Percentiles rank a stretch among this genome's conserved stretches.
phyloP scores from a whole-genome alignment of 2,888 invertebrate species.

The Pristionchus japonicus region DNA sequence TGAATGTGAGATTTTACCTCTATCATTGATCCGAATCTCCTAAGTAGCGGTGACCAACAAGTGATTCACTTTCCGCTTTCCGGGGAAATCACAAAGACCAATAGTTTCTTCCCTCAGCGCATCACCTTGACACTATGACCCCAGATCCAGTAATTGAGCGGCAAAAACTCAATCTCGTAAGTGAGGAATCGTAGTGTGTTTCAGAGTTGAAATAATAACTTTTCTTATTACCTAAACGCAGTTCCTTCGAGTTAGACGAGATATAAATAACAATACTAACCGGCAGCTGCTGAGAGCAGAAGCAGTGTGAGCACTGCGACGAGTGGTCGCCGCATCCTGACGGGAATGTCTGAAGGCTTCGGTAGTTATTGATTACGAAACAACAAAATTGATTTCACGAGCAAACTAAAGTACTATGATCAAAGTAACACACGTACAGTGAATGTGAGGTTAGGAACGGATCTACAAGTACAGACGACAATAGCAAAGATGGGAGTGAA shows the following conservation, averaged over 20 bases:
- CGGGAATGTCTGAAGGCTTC: background rate
- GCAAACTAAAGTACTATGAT: no score
- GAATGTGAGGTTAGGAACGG: background rate
- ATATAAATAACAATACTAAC: no score
- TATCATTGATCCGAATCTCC: background rate
- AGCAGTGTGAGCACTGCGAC: background rate
- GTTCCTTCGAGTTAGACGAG: no score
- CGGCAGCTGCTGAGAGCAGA: background rate
- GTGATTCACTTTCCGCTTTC: no score
- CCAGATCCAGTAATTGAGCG: background rate
- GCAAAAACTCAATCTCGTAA: background rate
- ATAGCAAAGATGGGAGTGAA: background rate
- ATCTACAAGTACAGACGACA: background rate
- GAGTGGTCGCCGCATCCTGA: constrained; percentile 11
- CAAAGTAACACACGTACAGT: no score
- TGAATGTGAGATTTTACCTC: background rate
- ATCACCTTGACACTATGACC: background rate
- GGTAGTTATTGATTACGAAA: background rate
- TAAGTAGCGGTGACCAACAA: no score
- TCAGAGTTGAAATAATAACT: no score
- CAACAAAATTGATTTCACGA: no score
- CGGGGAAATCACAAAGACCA: no score
- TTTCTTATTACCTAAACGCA: no score
- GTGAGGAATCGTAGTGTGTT: no score
- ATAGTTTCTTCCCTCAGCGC: background rate